These are phyloP conservation scores for Xiphorhynchus elegans DNA, from an alignment of 2,113 vertebrate species.

Conservation along the genomic window DNA sequence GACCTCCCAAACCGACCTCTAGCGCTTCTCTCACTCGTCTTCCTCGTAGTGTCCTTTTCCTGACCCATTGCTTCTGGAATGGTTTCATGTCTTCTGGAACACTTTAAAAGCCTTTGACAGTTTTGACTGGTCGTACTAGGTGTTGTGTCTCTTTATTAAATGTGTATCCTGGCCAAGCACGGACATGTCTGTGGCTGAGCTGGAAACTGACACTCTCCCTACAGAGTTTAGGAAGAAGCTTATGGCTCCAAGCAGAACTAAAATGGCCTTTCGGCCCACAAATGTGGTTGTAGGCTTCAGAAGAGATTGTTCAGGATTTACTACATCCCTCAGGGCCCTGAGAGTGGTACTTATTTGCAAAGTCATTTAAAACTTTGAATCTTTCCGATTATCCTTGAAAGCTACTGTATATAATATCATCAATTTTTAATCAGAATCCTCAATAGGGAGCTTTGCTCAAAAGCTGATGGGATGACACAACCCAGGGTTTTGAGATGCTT, in stretches of 20 bases:
- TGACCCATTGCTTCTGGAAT: too few species aligned
- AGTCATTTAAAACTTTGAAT: neutral
- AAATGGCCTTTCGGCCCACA: neutral
- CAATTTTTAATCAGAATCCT: constrained; percentile 18
- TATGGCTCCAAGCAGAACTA: neutral
- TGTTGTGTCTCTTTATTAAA: too few species aligned
- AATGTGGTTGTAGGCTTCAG: neutral
- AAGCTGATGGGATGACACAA: neutral
- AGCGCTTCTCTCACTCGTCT: too few species aligned
- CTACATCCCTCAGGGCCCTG: neutral
- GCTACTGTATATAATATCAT: neutral
- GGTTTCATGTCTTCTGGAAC: too few species aligned
- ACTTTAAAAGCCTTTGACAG: too few species aligned
- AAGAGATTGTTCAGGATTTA: neutral
- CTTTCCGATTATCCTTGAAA: neutral
- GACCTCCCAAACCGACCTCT: too few species aligned
- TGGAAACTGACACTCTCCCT: neutral
- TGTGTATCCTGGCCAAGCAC: neutral
- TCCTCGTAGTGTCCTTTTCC: too few species aligned
- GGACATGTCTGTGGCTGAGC: neutral
- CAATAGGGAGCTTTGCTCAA: neutral
- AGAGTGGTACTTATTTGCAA: neutral
- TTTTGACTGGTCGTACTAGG: too few species aligned
- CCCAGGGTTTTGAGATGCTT: neutral
- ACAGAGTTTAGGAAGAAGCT: rapidly evolving